A percentile compares a stretch with the other conserved stretches of the same genome.
These are phyloP conservation scores for Parnassius mnemosyne DNA, from an alignment of 2,888 invertebrate species.

Conservation along the genomic window DNA sequence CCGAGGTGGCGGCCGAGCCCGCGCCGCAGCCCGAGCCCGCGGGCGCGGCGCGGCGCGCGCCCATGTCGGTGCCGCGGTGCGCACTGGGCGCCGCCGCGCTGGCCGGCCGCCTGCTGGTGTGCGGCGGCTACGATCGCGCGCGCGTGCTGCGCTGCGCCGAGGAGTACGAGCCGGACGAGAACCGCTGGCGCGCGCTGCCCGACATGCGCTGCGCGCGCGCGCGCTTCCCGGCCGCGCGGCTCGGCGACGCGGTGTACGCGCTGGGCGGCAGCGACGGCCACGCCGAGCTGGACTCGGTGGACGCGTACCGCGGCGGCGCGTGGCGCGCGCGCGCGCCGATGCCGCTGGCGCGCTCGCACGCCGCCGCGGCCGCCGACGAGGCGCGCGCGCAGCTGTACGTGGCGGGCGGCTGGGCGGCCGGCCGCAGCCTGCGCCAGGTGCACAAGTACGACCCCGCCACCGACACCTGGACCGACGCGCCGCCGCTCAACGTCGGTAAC, in stretches of 20 bases:
- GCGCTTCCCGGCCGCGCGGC: constrained; percentile 85
- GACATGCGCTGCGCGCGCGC: constrained; percentile 89
- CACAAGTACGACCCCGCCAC: constrained; percentile 84
- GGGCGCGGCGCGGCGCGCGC: constrained; percentile 69
- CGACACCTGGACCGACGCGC: constrained; percentile 84
- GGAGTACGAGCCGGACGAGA: constrained; percentile 85
- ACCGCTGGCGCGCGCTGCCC: constrained; percentile 85
- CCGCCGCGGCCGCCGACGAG: constrained; percentile 85
- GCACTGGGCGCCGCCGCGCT: constrained; percentile 88
- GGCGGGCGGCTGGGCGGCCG: constrained; percentile 88
- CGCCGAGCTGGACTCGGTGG: constrained; percentile 84
- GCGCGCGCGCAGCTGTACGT: constrained; percentile 82
- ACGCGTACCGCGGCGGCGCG: constrained; percentile 43
- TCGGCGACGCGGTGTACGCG: constrained; percentile 85
- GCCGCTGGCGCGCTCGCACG: constrained; percentile 84
- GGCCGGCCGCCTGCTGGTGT: constrained; percentile 86
- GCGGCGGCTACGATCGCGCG: constrained; percentile 91
- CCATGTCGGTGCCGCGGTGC: constrained; percentile 81
- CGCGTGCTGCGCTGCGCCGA: constrained; percentile 89
- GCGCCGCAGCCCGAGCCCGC: constrained; percentile 78
- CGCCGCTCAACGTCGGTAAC: constrained; percentile 83
- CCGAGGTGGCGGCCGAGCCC: constrained; percentile 44
- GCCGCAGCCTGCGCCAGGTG: constrained; percentile 83
- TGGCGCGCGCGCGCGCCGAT: constrained; percentile 42
- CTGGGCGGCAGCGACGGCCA: constrained; percentile 92